Percentiles rank a stretch among this genome's conserved stretches.
Evolutionary conservation across 92 coral and sea anemone species (phyloP).

Genomic region (Nematostella vectensis): DNA sequence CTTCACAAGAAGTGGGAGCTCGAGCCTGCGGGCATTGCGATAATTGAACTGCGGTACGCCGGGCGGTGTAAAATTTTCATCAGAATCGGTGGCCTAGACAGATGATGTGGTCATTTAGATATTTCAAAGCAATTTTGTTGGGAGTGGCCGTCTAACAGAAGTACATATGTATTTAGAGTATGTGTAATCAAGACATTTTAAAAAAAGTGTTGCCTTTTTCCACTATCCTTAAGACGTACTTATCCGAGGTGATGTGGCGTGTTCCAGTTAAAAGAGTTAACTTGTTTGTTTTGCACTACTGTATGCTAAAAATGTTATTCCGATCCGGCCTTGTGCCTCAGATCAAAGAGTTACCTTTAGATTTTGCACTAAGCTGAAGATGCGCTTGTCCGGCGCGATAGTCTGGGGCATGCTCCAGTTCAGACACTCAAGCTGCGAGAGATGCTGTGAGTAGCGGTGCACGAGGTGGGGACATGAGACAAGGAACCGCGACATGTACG

Average conservation of each 20-base stretch:
- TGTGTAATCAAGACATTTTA: too few species aligned
- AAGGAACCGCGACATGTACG: conserved; percentile 64
- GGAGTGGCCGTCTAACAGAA: too few species aligned
- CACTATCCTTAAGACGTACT: too few species aligned
- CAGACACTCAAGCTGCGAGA: conserved; percentile 75
- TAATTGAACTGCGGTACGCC: conserved; percentile 83
- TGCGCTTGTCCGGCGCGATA: conserved; percentile 45
- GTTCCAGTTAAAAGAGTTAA: too few species aligned
- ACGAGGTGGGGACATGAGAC: conserved; percentile 71
- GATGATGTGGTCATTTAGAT: neutral
- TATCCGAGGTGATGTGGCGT: too few species aligned
- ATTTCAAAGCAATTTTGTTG: too few species aligned
- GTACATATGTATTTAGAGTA: too few species aligned
- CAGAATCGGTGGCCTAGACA: conserved; percentile 36
- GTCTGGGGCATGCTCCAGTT: conserved; percentile 75
- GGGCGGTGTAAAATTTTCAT: conserved; percentile 52
- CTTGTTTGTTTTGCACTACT: too few species aligned
- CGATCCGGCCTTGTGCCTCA: too few species aligned
- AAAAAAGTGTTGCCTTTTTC: too few species aligned
- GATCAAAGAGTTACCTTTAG: conserved; percentile 64
- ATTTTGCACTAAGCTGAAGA: conserved; percentile 73
- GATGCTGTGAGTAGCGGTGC: conserved; percentile 73
- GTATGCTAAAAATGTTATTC: too few species aligned
- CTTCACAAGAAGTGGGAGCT: conserved; percentile 70
- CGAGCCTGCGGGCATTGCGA: conserved; percentile 45